Evolutionary conservation across 2,797 vertebrate species (phyloP).

Genomic region (Dermochelys coriacea): DNA sequence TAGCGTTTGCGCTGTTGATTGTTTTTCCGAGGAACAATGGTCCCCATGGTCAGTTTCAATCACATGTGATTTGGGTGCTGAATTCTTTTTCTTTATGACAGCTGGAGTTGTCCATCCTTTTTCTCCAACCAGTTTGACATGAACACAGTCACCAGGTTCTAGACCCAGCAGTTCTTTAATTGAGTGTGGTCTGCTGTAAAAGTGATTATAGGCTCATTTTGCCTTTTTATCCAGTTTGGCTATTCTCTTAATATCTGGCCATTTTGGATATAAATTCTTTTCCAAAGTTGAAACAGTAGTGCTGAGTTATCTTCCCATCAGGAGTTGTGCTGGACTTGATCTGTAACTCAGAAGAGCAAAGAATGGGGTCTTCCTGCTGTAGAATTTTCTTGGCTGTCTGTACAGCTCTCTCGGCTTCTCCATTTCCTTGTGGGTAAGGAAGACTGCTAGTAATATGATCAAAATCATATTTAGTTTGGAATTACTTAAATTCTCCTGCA

Average conservation of each 20-base stretch:
- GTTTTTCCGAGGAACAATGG: background rate
- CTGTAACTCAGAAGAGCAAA: background rate
- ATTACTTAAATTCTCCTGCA: background rate
- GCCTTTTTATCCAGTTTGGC: background rate
- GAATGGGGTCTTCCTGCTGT: background rate
- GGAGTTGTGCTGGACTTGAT: background rate
- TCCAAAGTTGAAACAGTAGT: too few species aligned
- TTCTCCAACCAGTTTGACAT: background rate
- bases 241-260: background rate
- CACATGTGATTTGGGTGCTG: background rate
- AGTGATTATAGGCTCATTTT: background rate
- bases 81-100: background rate
- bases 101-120: background rate
- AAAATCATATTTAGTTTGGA: background rate
- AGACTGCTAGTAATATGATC: background rate
- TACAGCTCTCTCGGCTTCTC: background rate
- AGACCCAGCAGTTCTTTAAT: background rate
- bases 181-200: background rate
- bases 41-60: background rate
- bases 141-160: background rate
- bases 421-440: background rate
- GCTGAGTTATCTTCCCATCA: too few species aligned
- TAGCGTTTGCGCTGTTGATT: background rate
- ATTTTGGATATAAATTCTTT: too few species aligned
- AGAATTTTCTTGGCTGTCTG: background rate